These are phyloP conservation scores for Norana najaformis DNA, from an alignment of 2,888 invertebrate genomes.

Conservation along the genomic window DNA sequence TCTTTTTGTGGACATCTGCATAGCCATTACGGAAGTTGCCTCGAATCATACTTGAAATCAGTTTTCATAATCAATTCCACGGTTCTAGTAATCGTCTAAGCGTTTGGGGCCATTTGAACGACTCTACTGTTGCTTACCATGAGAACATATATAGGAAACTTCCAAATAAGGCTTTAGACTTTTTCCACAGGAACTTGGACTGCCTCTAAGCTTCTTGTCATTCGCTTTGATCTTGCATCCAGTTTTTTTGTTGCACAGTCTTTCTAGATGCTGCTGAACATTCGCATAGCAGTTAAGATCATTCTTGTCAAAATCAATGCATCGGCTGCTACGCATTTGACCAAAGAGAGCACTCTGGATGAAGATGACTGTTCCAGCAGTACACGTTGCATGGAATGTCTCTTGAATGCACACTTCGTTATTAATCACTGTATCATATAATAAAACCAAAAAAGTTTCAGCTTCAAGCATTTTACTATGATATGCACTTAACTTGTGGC, in stretches of 20 bases:
- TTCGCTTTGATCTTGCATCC: background rate
- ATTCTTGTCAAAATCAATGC: background rate
- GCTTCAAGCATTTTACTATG: too few species aligned
- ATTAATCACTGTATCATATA: background rate
- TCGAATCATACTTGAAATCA: too few species aligned
- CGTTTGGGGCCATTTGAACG: background rate
- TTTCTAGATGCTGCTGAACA: background rate
- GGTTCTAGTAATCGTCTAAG: too few species aligned
- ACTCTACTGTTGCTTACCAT: background rate
- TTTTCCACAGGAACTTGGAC: background rate
- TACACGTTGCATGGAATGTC: background rate
- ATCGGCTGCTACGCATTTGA: conserved; percentile 13
- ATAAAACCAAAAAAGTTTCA: too few species aligned
- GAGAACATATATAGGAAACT: background rate
- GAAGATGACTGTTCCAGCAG: background rate
- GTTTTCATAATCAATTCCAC: background rate
- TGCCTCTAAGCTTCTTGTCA: background rate
- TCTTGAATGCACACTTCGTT: background rate
- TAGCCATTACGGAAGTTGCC: too few species aligned
- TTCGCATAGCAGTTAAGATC: background rate
- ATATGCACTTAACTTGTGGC: too few species aligned
- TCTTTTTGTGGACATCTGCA: too few species aligned
- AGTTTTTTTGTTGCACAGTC: background rate
- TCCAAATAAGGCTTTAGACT: conserved; percentile 3
- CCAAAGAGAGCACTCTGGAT: background rate